A percentile compares a stretch with the other conserved stretches of the same genome.
These are phyloP conservation scores for Centrocercus urophasianus DNA, from an alignment of 2,113 vertebrate genomes.

Conservation along the genomic window DNA sequence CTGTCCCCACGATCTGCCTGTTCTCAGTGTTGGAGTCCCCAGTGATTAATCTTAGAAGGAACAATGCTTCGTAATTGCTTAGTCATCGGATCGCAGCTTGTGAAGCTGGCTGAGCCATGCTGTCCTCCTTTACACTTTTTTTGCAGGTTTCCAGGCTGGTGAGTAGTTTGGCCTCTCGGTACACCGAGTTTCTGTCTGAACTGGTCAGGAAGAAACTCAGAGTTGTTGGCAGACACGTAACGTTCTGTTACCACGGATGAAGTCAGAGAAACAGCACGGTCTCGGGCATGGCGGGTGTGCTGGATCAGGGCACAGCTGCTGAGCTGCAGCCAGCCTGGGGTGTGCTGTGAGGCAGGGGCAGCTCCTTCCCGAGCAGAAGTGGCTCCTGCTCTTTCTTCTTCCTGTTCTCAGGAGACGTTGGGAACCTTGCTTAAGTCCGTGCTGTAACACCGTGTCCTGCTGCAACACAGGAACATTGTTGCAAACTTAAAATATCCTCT, in stretches of 20 bases:
- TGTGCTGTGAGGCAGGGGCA: not conserved
- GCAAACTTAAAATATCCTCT: rapidly evolving
- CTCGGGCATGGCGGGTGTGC: not conserved
- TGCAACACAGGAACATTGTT: not conserved
- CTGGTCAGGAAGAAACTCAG: not conserved
- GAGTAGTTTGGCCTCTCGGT: conserved; percentile 31
- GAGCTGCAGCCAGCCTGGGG: not conserved
- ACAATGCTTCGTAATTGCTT: not conserved
- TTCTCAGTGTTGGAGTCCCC: not conserved
- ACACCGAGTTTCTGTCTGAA: conserved; percentile 41
- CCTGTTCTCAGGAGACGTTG: not conserved
- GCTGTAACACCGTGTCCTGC: not conserved
- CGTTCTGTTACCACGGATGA: not conserved
- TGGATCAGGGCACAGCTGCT: not conserved
- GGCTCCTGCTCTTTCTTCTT: not conserved
- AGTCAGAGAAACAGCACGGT: not conserved
- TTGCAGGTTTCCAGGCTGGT: conserved; percentile 59
- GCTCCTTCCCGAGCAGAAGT: not conserved
- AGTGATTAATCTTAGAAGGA: conserved; percentile 12
- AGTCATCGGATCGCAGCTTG: conserved; percentile 23
- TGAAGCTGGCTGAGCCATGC: not conserved
- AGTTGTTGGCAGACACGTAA: conserved; percentile 2
- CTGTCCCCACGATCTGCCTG: not conserved
- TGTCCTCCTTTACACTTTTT: not conserved
- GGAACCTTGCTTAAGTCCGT: not conserved